These are phyloP conservation scores for Galeopsomyia nigrocyanea DNA, from an alignment of 2,888 invertebrate species.

Conservation along the genomic window DNA sequence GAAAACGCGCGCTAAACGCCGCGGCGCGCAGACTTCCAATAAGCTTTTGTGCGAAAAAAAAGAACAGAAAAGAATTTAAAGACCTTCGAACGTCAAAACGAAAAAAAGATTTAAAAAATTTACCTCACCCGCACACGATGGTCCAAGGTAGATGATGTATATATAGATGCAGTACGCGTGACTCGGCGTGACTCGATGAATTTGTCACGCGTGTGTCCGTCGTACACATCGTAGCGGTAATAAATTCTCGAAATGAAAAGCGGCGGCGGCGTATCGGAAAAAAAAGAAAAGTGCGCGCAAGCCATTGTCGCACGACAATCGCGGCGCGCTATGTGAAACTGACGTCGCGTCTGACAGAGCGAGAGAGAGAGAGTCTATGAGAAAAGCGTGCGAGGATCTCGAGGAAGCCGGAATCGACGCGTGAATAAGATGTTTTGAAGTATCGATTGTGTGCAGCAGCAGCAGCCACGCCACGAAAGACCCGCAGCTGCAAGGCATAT, in stretches of 20 bases:
- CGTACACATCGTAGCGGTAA: constrained; percentile 39
- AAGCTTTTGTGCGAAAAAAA: constrained; percentile 1
- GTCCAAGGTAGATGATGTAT: too few species aligned
- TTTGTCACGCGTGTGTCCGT: constrained; percentile 60
- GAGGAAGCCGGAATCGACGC: constrained; percentile 46
- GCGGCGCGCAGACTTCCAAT: constrained; percentile 11
- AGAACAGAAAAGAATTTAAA: constrained; percentile 16
- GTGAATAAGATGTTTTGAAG: constrained; percentile 47
- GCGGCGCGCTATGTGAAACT: constrained; percentile 34
- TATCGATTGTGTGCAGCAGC: constrained; percentile 35
- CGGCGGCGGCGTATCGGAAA: constrained; percentile 10
- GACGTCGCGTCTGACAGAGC: constrained; percentile 27
- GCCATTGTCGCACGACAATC: constrained; percentile 43
- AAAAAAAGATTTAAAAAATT: constrained; percentile 16
- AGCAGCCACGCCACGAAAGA: not conserved
- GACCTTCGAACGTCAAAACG: constrained; percentile 11
- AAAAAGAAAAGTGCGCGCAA: constrained; percentile 18
- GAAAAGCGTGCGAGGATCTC: constrained; percentile 21
- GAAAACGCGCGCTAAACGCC: constrained; percentile 13
- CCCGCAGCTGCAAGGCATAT: not conserved
- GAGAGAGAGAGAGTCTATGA: not conserved
- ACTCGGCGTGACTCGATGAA: constrained; percentile 63
- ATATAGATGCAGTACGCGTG: constrained; percentile 54
- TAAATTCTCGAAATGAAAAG: constrained; percentile 49
- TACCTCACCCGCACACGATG: constrained; percentile 47